Evolutionary conservation across 53 echinoderm and acorn worm genomes (phyloP).

Genomic region (Holothuria leucospilota): DNA sequence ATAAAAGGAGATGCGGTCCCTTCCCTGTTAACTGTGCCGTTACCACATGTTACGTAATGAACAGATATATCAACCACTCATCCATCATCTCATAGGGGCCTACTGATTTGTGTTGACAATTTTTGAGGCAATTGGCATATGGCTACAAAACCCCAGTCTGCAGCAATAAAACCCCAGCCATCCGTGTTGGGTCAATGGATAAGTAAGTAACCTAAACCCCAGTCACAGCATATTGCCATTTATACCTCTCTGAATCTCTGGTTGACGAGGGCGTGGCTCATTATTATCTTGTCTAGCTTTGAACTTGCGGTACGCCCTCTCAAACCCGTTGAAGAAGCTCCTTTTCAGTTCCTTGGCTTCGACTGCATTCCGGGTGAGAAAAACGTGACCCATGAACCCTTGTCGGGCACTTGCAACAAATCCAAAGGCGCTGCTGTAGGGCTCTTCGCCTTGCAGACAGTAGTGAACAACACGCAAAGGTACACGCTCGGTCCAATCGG

Average conservation of each 20-base stretch:
- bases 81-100: too few species aligned
- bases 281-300: slow-evolving; percentile 4
- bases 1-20: too few species aligned
- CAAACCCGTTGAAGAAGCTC: slow-evolving; percentile 4
- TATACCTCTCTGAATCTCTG: slow-evolving; percentile 31
- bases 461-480: slow-evolving; percentile 36
- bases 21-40: too few species aligned
- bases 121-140: too few species aligned
- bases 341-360: slow-evolving; percentile 37
- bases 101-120: too few species aligned
- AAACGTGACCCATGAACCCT: slow-evolving; percentile 52
- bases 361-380: background rate
- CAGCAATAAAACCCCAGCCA: too few species aligned
- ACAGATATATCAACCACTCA: too few species aligned
- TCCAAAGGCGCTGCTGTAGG: slow-evolving; percentile 23
- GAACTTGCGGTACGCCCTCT: slow-evolving; percentile 27
- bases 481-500: slow-evolving; percentile 43
- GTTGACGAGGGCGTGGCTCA: slow-evolving; percentile 24
- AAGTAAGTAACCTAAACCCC: too few species aligned
- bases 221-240: too few species aligned
- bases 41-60: too few species aligned
- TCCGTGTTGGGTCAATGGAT: too few species aligned
- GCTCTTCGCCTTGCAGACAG: slow-evolving; percentile 42
- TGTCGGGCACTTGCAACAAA: slow-evolving; percentile 41
- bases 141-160: too few species aligned